phyloP scores from a whole-genome alignment of 2,797 vertebrate species.

The Fistularia tabacaria region DNA sequence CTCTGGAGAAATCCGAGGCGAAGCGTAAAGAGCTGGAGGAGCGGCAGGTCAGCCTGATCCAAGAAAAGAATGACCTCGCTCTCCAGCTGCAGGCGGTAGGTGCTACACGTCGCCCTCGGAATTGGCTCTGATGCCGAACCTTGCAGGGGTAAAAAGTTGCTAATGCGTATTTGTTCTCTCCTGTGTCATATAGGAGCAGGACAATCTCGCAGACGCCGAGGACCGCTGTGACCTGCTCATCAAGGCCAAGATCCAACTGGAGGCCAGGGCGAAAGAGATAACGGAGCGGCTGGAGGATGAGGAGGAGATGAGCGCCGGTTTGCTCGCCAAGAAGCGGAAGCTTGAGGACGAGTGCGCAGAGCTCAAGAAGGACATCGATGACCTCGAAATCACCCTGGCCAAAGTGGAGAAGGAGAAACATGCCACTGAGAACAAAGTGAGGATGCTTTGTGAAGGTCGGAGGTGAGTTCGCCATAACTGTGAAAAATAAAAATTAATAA shows the following conservation, averaged over 20 bases:
- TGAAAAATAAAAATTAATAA: neutral
- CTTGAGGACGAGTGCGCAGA: slow-evolving; percentile 91
- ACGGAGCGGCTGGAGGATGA: slow-evolving; percentile 88
- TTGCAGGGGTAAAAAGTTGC: neutral
- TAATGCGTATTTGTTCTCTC: neutral
- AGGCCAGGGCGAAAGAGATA: slow-evolving; percentile 89
- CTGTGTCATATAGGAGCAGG: slow-evolving; percentile 81
- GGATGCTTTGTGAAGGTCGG: neutral
- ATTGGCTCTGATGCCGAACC: neutral
- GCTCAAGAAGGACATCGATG: slow-evolving; percentile 93
- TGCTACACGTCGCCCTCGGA: slow-evolving; percentile 46
- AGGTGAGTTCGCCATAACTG: neutral
- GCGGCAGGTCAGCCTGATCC: slow-evolving; percentile 85
- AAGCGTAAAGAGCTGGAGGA: slow-evolving; percentile 92
- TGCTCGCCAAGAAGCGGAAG: slow-evolving; percentile 86
- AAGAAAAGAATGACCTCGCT: slow-evolving; percentile 87
- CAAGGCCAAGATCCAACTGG: slow-evolving; percentile 90
- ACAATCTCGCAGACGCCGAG: slow-evolving; percentile 90
- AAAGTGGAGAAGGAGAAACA: slow-evolving; percentile 95
- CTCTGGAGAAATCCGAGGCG: slow-evolving; percentile 79
- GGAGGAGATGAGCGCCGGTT: slow-evolving; percentile 84
- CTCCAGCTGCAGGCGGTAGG: slow-evolving; percentile 89
- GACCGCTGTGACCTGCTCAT: slow-evolving; percentile 92
- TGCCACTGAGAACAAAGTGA: slow-evolving; percentile 90
- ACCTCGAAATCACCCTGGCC: slow-evolving; percentile 88